Evolutionary conservation across 1,140 invertebrate genomes (phyloP).

Genomic region (Drosophila gunungcola): DNA sequence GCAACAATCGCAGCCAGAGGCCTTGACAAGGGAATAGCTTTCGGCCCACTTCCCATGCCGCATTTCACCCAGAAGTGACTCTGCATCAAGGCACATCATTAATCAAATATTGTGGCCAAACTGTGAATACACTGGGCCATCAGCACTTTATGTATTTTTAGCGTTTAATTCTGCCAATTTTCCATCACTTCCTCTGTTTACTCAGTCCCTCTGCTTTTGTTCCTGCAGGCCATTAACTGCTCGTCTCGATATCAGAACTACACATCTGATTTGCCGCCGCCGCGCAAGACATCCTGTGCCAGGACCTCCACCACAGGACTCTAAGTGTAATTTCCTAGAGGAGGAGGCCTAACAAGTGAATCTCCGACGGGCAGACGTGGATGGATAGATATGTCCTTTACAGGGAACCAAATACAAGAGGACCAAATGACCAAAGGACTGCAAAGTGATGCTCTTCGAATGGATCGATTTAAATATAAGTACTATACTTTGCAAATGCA

Average conservation of each 20-base stretch:
- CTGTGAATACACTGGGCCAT: conserved; percentile 44
- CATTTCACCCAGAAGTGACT: conserved; percentile 13
- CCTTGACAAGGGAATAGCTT: conserved; percentile 55
- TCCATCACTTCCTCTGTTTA: conserved; percentile 21
- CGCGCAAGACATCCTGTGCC: conserved; percentile 76
- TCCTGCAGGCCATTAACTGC: conserved; percentile 76
- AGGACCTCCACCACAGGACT: conserved; percentile 79
- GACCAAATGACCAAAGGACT: conserved; percentile 28
- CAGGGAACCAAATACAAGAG: conserved; percentile 17
- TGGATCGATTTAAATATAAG: conserved; percentile 3
- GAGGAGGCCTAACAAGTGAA: not conserved
- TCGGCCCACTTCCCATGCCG: conserved; percentile 16
- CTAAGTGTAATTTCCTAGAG: conserved; percentile 30
- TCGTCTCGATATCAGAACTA: conserved; percentile 77
- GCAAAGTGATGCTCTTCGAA: conserved; percentile 4
- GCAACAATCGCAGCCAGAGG: conserved; percentile 37
- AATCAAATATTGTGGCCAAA: conserved; percentile 70
- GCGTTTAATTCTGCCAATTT: conserved; percentile 55
- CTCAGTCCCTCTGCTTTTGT: conserved; percentile 24
- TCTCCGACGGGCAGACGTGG: conserved; percentile 6
- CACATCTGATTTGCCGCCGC: conserved; percentile 79
- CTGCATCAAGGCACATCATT: conserved; percentile 62
- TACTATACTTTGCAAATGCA: conserved; percentile 21
- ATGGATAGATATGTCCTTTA: conserved; percentile 27
- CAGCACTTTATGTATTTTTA: conserved; percentile 57